Percentiles rank a stretch among this genome's conserved stretches.
phyloP scores from a whole-genome alignment of 2,113 vertebrate genomes.

The Phalacrocorax brasilianus region DNA sequence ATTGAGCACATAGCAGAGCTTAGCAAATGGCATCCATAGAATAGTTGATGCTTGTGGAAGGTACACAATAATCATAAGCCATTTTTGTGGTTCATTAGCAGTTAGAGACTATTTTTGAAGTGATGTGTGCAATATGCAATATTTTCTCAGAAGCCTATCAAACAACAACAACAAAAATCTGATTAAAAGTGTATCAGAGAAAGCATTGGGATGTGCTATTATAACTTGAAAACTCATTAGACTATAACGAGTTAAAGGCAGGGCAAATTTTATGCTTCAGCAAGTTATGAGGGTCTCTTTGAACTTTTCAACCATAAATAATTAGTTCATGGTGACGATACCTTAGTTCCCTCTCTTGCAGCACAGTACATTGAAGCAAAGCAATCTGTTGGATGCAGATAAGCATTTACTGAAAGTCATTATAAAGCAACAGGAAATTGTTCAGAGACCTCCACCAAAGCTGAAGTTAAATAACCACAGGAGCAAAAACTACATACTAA shows the following conservation, averaged over 20 bases:
- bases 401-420: slow-evolving; percentile 39
- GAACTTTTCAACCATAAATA: slow-evolving; percentile 26
- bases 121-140: background rate
- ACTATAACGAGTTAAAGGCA: background rate
- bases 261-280: slow-evolving; percentile 50
- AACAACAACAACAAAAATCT: background rate
- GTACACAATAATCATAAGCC: background rate
- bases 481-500: background rate
- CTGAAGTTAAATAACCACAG: background rate
- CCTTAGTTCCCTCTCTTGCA: background rate
- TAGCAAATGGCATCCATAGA: background rate
- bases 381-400: slow-evolving; percentile 57
- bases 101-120: background rate
- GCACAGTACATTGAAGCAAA: background rate
- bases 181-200: background rate
- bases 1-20: background rate
- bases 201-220: background rate
- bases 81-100: background rate
- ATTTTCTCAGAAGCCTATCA: background rate
- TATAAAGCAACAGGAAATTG: slow-evolving; percentile 33
- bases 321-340: slow-evolving; percentile 18
- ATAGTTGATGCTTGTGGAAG: background rate
- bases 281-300: slow-evolving; percentile 7
- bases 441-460: background rate
- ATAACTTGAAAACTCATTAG: slow-evolving; percentile 16